Base-by-base conservation (phyloP, 2,113 vertebrate genomes). In the Ursus arctos region DNA sequence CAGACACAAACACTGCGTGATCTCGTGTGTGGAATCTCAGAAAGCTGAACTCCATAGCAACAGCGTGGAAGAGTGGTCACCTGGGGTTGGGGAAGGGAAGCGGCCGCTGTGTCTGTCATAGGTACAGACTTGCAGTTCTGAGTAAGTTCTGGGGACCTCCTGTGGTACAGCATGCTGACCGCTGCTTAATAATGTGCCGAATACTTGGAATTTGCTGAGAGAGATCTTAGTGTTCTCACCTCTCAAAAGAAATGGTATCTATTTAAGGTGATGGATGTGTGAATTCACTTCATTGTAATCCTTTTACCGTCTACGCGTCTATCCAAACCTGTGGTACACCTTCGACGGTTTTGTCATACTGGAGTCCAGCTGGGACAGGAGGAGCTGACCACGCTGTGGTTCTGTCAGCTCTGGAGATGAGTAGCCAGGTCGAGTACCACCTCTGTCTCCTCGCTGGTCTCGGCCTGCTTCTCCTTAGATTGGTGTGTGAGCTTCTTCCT, bases 111-210 rank as follows among this genome's bases (percentile, higher is more conserved):
- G 31, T 76, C 40, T 47, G 40, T 47, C 6, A 14, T 4, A 26
- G 40, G 72, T 47, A 7, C 6, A 15, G 22, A 14, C 13, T 28
- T 26, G 7, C 43, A 4, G 28, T 8, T 11, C 2, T 3, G 2
- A 10, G 28, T 9, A 31, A 18, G 28, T 18, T 51, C 47, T 19
- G 47, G 47, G 16, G 26, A 51, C 76, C 31, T 53, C 76, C 31
- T 53, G 2, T 5, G 4, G 9, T 51, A 1, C 77, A 53, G 49
- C 49, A 2, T 6, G 10, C 14, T 33, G 76, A 33, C 47, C 31
- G 12, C 4, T 11, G 18, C 5, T 21, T n/a, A 12, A 6, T 14
- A 14, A 7, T 9, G 24, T 26, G 33, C 49, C 31, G 0, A 11
- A 11, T 80, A 31, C 31, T 19, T 33, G 49, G 51, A 33, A 19